Evolutionary conservation across 2,888 invertebrate genomes (phyloP), one percentile per base, ranked within the genome.

Genomic region (Vesta saturnalis): DNA sequence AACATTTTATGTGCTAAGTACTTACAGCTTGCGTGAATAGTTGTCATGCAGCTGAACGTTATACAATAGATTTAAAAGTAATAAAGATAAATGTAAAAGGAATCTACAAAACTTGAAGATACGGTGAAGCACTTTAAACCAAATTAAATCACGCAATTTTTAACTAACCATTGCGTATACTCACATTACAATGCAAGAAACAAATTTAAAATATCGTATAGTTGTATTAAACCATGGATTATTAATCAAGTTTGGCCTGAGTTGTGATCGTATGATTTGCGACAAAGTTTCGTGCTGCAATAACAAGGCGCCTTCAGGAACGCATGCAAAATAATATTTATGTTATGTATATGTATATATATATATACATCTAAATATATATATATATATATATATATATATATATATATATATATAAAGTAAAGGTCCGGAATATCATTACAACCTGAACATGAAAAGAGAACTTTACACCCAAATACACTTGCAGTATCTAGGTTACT

Each of bases 261-360:
- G 58, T 49, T 57, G 58, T 64, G 14, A 52, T 35, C 19, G 18
- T 54, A 52, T 61, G 64, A 64, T 64, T 64, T 64, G 64, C 58
- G 49, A 58, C 58, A 14, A 8, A 58, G 52, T 65, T 60, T 65
- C 64, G 54, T 65, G 64, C 30, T 16, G 15, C 35, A 56, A 60
- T 60, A 60, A 55, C 56, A 60, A 30, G 60, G 56, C 35, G 66
- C 55, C 60, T 56, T 66, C 21, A 56, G 39, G 65, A 39, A 57
- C 49, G 49, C 57, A 56, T 61, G 61, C 56, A 60, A 52, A 52
- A 52, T 18, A 19, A 52, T 52, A 61, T 67, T 67, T 67, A 61
- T 67, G 60, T 57, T 30, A 57, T n/a, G n/a, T n/a, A n/a, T n/a
- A n/a, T n/a, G n/a, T n/a, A n/a, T n/a, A n/a, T n/a, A n/a, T n/a